Conservation (phyloP, 2,888 invertebrate genomes). For the Tubiluchus corallicola region DNA sequence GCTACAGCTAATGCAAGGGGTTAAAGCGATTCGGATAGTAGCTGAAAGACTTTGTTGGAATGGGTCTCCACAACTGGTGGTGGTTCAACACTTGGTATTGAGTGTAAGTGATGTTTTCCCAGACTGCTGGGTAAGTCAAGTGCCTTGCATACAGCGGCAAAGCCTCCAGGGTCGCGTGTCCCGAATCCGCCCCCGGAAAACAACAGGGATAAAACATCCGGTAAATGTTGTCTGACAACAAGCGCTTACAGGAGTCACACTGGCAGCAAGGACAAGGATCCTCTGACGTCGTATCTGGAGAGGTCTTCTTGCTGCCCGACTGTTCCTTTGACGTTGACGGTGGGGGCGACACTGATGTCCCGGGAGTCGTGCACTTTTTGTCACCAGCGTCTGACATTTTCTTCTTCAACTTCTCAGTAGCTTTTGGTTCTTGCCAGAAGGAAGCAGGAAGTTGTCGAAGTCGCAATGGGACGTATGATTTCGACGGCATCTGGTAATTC, state of each 20-base stretch:
- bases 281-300: background rate
- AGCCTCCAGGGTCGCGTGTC: background rate
- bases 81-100: background rate
- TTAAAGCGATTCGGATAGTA: background rate
- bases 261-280: background rate
- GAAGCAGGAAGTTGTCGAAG: slow-evolving; percentile 15
- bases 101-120: background rate
- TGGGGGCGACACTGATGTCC: background rate
- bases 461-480: slow-evolving; percentile 12
- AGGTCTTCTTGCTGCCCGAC: too few relatives aligned
- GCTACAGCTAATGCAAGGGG: background rate
- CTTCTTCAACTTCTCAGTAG: background rate
- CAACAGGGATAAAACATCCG: background rate
- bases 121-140: background rate
- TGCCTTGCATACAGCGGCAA: background rate
- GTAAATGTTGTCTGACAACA: background rate
- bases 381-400: background rate
- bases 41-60: slow-evolving; percentile 1
- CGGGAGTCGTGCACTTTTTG: background rate
- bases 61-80: background rate
- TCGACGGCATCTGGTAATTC: background rate
- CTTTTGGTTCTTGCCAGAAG: slow-evolving; percentile 15
- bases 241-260: background rate
- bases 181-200: background rate
- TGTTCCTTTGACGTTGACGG: too few relatives aligned